Base-by-base conservation (phyloP, 2,888 invertebrate genomes). In the Pegoplata infirma region DNA sequence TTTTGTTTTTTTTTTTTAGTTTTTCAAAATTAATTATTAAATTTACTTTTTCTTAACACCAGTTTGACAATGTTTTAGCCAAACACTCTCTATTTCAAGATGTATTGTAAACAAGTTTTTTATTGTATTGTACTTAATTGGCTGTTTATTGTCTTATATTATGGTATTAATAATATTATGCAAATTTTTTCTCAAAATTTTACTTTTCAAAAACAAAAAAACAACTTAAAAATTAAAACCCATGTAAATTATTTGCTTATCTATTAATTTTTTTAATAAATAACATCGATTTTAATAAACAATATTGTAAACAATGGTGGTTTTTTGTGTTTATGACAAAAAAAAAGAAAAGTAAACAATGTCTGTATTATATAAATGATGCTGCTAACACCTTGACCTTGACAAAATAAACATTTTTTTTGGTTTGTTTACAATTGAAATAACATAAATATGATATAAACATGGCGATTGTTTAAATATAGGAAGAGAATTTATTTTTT, bases 331-430 rank as follows among this genome's bases (percentile, higher is more conserved):
- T 53, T 53, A 28, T 28, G 28, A 49, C 28, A 47, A 44, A 44
- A 21, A 40, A 56, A 51, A 59, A 51, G 23, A 51, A 49, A 58
- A 49, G 40, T 56, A 56, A 56, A 53, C 25, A 49, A n/a, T 16
- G 6, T 5, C 3, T 25, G 6, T 25, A 25, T 25, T 5, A 21
- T 40, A 21, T 19, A n/a, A n/a, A 47, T 14, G 19, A 28, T 8
- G 49, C 7, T 21, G 25, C 28, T n/a, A n/a, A n/a, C 21, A 61
- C 61, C 71, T 63, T 72, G 72, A 63, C 64, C 56, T 56, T 72
- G 72, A 63, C 14, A 10, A 19, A 36, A 46, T 59, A 23, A n/a
- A 55, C n/a, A n/a, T 25, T 46, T n/a, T 1, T 58, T n/a, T n/a
- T n/a, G n/a, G n/a, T n/a, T n/a, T 47, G 14, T 53, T 53, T 53